Evolutionary conservation across 2,888 invertebrate species (phyloP).

Genomic region (Caenorhabditis plicata): DNA sequence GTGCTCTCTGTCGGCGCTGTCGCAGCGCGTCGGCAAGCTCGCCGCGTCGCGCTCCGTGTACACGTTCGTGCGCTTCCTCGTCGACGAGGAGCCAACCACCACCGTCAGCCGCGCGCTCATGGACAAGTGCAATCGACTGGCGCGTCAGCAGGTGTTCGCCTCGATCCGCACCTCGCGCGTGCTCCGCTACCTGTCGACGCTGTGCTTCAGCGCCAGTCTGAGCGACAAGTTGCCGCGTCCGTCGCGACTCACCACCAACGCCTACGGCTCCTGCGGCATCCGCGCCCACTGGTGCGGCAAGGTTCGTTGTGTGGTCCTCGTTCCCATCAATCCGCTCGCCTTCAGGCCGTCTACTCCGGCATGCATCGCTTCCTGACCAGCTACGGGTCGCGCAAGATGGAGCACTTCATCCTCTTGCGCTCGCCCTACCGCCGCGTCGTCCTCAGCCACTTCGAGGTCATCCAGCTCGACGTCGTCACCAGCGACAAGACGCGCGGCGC

Average conservation of each 20-base stretch:
- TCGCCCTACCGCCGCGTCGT: slow-evolving; percentile 2
- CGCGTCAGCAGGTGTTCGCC: slow-evolving; percentile 15
- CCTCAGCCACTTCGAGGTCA: slow-evolving; percentile 3
- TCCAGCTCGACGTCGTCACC: slow-evolving; percentile 12
- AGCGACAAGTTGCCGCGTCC: slow-evolving; percentile 11
- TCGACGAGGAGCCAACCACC: slow-evolving; percentile 26
- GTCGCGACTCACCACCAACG: slow-evolving; percentile 19
- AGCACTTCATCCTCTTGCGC: slow-evolving; percentile 17
- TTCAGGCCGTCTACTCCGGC: background rate
- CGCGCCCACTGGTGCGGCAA: slow-evolving; percentile 18
- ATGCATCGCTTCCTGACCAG: slow-evolving; percentile 14
- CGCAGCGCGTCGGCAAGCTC: slow-evolving; percentile 7
- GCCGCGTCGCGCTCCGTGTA: slow-evolving; percentile 6
- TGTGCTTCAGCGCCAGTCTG: slow-evolving; percentile 1
- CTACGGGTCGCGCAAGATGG: slow-evolving; percentile 11
- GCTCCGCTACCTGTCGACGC: slow-evolving; percentile 8
- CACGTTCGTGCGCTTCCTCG: slow-evolving; percentile 23
- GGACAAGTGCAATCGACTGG: slow-evolving; percentile 12
- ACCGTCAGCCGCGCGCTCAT: slow-evolving; percentile 28
- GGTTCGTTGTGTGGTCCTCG: no score
- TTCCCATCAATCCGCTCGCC: background rate
- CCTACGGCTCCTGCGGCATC: slow-evolving; percentile 16
- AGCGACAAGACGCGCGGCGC: slow-evolving; percentile 1
- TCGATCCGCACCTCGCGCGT: slow-evolving; percentile 24
- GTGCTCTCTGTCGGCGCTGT: no score